Conservation (phyloP, 2,888 invertebrate species). For the Ennomos fuscantarius region DNA sequence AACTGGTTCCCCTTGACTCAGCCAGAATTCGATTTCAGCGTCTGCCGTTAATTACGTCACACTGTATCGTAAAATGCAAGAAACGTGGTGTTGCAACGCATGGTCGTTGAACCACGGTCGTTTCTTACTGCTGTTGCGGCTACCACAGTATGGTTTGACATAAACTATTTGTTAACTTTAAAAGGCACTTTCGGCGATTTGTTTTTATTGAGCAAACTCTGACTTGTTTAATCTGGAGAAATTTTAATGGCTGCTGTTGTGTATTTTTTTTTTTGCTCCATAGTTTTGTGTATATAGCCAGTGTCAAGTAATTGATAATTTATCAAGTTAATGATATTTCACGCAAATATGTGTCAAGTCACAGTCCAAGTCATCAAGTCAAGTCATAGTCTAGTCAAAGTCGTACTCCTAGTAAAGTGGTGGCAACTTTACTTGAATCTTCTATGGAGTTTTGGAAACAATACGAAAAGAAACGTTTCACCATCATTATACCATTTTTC, state of each 20-base stretch:
- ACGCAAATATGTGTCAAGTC: too few relatives aligned
- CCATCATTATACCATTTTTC: too few relatives aligned
- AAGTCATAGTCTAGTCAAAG: too few relatives aligned
- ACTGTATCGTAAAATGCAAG: slow-evolving; percentile 46
- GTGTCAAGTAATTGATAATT: too few relatives aligned
- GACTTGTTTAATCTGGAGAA: too few relatives aligned
- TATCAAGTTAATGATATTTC: too few relatives aligned
- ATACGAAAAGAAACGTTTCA: too few relatives aligned
- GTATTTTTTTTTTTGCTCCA: too few relatives aligned
- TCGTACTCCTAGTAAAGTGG: neutral
- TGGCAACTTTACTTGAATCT: too few relatives aligned
- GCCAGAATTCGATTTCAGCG: slow-evolving; percentile 30
- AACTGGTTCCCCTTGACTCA: slow-evolving; percentile 22
- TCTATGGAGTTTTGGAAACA: slow-evolving; percentile 5
- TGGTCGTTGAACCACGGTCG: slow-evolving; percentile 51
- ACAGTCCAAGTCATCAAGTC: too few relatives aligned
- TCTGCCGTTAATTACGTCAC: slow-evolving; percentile 42
- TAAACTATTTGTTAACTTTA: neutral
- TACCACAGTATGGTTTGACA: slow-evolving; percentile 34
- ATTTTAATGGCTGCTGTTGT: too few relatives aligned
- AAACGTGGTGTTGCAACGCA: slow-evolving; percentile 51
- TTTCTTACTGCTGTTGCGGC: slow-evolving; percentile 44
- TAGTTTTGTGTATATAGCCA: too few relatives aligned
- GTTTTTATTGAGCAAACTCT: neutral
- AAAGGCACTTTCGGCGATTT: neutral